Evolutionary conservation across 1,140 invertebrate species (phyloP).

Genomic region (Cyclargus thomasi): DNA sequence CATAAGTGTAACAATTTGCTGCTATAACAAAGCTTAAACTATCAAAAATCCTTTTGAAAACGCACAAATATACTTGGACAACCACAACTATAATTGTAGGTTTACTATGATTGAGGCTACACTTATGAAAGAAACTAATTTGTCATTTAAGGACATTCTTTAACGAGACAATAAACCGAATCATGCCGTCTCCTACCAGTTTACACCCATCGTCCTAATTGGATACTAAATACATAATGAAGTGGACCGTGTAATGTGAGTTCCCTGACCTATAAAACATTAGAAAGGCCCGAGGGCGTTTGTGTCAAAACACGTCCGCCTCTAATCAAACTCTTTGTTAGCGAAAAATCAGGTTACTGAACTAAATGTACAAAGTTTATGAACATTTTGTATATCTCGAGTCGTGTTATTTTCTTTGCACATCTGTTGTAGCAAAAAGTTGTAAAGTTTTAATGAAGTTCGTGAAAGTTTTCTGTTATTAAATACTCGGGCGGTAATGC

Average conservation of each 20-base stretch:
- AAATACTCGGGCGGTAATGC: not conserved
- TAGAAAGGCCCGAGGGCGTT: constrained; percentile 6
- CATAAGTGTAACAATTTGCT: too few species aligned
- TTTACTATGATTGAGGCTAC: too few species aligned
- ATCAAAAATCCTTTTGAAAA: too few species aligned
- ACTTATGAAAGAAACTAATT: too few species aligned
- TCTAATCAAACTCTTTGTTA: constrained; percentile 5
- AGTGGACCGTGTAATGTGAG: constrained; percentile 11
- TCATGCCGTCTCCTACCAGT: not conserved
- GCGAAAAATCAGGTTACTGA: too few species aligned
- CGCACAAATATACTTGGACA: too few species aligned
- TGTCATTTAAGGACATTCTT: not conserved
- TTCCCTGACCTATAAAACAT: constrained; percentile 14
- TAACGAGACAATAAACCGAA: constrained; percentile 1
- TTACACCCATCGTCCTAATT: constrained; percentile 4
- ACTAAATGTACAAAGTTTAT: too few species aligned
- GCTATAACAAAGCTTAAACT: too few species aligned
- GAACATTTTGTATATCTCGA: not conserved
- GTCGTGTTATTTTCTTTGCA: not conserved
- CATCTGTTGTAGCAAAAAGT: not conserved
- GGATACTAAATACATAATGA: constrained; percentile 13
- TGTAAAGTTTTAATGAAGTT: not conserved
- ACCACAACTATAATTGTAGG: too few species aligned
- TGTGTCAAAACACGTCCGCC: not conserved
- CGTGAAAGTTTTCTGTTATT: not conserved